A percentile compares a stretch with the other conserved stretches of the same genome.
Conservation (phyloP, 2,888 invertebrate genomes). For the Thalpophila matura region DNA sequence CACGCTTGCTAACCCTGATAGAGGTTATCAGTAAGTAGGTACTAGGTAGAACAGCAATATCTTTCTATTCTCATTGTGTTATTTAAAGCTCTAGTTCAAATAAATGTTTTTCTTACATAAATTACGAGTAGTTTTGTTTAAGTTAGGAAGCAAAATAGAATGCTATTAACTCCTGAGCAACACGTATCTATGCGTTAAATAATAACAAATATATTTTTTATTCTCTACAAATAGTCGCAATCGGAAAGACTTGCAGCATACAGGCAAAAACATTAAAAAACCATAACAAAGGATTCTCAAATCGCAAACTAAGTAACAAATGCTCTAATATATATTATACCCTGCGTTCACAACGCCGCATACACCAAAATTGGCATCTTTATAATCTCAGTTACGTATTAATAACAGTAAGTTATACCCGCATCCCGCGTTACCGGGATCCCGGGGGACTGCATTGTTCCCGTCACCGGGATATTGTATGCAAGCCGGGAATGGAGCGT, state of each 20-base stretch:
- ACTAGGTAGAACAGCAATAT: neutral
- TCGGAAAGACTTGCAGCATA: too few species aligned
- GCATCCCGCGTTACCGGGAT: conserved; percentile 57
- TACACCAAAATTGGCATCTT: conserved; percentile 66
- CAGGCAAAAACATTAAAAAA: too few species aligned
- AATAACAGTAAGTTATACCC: conserved; percentile 66
- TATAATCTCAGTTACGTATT: conserved; percentile 65
- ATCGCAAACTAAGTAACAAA: conserved; percentile 16
- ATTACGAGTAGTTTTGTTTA: too few species aligned
- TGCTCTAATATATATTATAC: conserved; percentile 31
- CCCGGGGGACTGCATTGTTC: conserved; percentile 72
- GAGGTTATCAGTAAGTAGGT: neutral
- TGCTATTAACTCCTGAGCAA: too few species aligned
- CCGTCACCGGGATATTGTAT: conserved; percentile 60
- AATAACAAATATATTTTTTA: too few species aligned
- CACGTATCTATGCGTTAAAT: too few species aligned
- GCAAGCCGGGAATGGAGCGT: conserved; percentile 54
- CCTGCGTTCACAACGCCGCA: conserved; percentile 31
- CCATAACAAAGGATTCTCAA: conserved; percentile 26
- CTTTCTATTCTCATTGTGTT: neutral
- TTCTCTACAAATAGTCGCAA: too few species aligned
- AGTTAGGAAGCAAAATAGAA: too few species aligned
- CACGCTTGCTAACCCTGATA: neutral
- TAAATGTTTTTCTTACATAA: too few species aligned
- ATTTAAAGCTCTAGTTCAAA: neutral